These are phyloP conservation scores for Poecilobothrus nobilitatus DNA, from an alignment of 2,888 invertebrate genomes.

Conservation along the genomic window DNA sequence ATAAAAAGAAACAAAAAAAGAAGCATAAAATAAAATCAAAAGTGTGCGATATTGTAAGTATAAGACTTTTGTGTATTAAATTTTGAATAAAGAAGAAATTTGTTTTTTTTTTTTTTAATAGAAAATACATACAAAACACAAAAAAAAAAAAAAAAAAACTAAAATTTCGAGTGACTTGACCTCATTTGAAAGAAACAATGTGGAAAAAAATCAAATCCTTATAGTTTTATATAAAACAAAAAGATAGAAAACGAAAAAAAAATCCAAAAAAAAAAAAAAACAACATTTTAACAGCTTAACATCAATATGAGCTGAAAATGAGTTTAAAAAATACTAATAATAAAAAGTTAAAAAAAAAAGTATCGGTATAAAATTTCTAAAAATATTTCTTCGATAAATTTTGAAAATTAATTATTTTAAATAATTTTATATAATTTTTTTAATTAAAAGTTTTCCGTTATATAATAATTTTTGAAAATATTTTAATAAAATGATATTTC, in stretches of 20 bases:
- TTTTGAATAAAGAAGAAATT: background rate
- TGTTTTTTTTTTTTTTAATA: background rate
- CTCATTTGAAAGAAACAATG: slow-evolving; percentile 1
- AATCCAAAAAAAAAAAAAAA: background rate
- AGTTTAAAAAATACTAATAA: background rate
- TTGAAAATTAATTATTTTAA: no score
- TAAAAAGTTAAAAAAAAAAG: background rate
- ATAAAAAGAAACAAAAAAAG: background rate
- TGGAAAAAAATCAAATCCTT: background rate
- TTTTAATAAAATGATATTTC: no score
- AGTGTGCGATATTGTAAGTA: background rate
- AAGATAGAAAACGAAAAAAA: no score
- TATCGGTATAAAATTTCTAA: no score
- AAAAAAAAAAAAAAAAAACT: no score
- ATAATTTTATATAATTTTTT: no score
- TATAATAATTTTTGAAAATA: no score
- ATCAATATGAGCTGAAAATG: background rate
- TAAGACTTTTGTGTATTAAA: background rate
- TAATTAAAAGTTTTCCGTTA: no score
- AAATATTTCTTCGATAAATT: no score
- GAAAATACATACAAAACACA: no score
- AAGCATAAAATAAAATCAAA: background rate
- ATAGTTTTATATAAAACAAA: background rate
- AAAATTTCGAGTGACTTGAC: slow-evolving; percentile 4
- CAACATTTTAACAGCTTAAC: slow-evolving; percentile 5